Percentiles rank a stretch among this genome's conserved stretches.
These are phyloP conservation scores for Biston stratarius DNA, from an alignment of 2,888 invertebrate genomes.

Conservation along the genomic window DNA sequence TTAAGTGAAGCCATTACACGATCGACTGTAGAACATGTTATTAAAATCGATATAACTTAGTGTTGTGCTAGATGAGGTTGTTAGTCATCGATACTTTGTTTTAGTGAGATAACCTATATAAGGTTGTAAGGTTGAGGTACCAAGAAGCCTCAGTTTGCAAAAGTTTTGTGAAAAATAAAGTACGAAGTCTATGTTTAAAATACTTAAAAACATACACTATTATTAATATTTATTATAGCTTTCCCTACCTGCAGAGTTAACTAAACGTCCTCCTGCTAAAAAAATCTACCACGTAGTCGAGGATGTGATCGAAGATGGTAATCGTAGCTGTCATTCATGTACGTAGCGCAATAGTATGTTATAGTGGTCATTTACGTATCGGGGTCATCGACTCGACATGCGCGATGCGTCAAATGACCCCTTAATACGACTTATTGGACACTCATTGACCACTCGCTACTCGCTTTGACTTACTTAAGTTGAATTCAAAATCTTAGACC, in stretches of 20 bases:
- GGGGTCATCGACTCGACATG: constrained; percentile 81
- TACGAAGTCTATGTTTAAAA: too few species aligned
- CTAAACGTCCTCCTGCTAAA: too few species aligned
- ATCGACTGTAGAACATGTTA: constrained; percentile 75
- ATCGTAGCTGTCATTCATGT: background rate
- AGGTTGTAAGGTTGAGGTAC: too few species aligned
- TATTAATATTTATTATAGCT: too few species aligned
- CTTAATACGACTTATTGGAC: constrained; percentile 83
- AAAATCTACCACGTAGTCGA: too few species aligned
- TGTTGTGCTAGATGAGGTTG: constrained; percentile 20
- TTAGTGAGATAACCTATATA: constrained; percentile 6
- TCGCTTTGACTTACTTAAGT: background rate
- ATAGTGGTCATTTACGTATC: constrained; percentile 67
- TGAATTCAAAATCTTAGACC: background rate
- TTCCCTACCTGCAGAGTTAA: too few species aligned
- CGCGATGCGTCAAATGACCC: constrained; percentile 81
- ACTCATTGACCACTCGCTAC: constrained; percentile 64
- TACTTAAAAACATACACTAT: too few species aligned
- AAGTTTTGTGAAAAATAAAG: too few species aligned
- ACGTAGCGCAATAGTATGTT: background rate
- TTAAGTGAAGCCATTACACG: constrained; percentile 84
- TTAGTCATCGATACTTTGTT: constrained; percentile 38
- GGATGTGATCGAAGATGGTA: background rate
- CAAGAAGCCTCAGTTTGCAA: too few species aligned
- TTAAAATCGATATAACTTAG: constrained; percentile 67